Evolutionary conservation across 2,113 vertebrate genomes (phyloP), one percentile per base, ranked within the genome.

Genomic region (Cryptotis parvus): DNA sequence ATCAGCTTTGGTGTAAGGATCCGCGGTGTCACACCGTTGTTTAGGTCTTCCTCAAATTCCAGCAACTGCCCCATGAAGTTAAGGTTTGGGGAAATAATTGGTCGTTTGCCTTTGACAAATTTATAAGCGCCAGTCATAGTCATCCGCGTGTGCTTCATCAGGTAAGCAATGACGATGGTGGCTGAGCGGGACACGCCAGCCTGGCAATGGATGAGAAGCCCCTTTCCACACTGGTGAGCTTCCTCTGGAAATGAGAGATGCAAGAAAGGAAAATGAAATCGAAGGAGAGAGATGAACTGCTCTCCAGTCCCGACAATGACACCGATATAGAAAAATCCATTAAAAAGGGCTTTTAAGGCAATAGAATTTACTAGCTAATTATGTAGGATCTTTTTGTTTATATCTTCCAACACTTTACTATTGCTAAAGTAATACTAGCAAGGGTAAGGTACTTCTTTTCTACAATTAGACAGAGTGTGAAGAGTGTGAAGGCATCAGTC

Each of bases 71-170:
- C 99, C 99, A 99, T 99, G 97, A 99, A 99, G 98, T 99, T 99
- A 96, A 99, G 99, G 97, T 99, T 99, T 4, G 99, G 99, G 68
- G 99, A 99, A 97, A 99, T 99, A 96, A 99, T 99, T 97, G 99
- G 99, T 98, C 99, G 97, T 89, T 99, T 98, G 97, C 99, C 98
- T 97, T 99, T 99, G 89, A 99, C 99, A 74, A 99, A 99, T 97
- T 99, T 99, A 95, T 99, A 99, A 91, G 99, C 99, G 66, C 99
- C 99, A 0, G 99, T 99, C 99, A 99, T 99, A 97, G 99, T 99
- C 99, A 99, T 99, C 97, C 99, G 98, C 0, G 99, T 99, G 99
- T 99, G 99, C 98, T 99, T 99, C 99, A 99, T 99, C 97, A 99
- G 96, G 97, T 99, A 99, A 0, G 99, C 99, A 0, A 99, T 99